Percentiles rank a stretch among this genome's conserved stretches.
Evolutionary conservation across 2,888 invertebrate genomes (phyloP).

Genomic region (Pharmacophagus antenor): DNA sequence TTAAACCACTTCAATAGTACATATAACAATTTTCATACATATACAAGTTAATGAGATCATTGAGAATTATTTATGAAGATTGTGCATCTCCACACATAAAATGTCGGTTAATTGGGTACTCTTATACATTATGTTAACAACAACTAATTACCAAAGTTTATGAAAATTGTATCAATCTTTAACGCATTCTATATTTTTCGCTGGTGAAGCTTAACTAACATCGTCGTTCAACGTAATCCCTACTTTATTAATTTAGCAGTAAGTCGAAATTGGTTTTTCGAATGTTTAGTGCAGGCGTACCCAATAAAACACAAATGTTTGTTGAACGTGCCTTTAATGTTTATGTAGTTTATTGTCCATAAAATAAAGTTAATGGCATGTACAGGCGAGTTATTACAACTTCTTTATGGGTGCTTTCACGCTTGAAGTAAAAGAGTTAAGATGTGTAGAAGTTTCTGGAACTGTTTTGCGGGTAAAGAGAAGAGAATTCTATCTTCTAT

Average conservation of each 20-base stretch:
- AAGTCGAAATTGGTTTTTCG: slow-evolving; percentile 35
- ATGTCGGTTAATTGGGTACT: slow-evolving; percentile 3
- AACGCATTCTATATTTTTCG: slow-evolving; percentile 4
- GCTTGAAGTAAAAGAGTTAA: slow-evolving; percentile 14
- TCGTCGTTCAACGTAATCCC: background rate
- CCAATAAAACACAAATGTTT: slow-evolving; percentile 40
- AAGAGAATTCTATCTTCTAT: background rate
- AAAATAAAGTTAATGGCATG: slow-evolving; percentile 35
- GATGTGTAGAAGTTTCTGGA: background rate
- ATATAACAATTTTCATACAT: background rate
- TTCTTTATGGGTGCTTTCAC: slow-evolving; percentile 31
- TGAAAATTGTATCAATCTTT: slow-evolving; percentile 9
- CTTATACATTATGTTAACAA: slow-evolving; percentile 14
- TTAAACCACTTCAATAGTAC: too few relatives aligned
- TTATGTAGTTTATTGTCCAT: slow-evolving; percentile 45
- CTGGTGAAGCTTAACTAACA: slow-evolving; percentile 6
- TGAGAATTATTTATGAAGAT: slow-evolving; percentile 10
- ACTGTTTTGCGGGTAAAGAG: background rate
- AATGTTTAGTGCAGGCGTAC: slow-evolving; percentile 10
- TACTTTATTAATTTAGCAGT: slow-evolving; percentile 16
- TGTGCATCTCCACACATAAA: background rate
- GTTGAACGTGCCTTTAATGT: slow-evolving; percentile 37
- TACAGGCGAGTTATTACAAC: slow-evolving; percentile 31
- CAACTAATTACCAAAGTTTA: slow-evolving; percentile 21
- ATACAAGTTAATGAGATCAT: slow-evolving; percentile 6